Percentiles rank a stretch among this genome's conserved stretches.
Conservation (phyloP, 2,113 vertebrate species). For the Telmatochromis sp. region DNA sequence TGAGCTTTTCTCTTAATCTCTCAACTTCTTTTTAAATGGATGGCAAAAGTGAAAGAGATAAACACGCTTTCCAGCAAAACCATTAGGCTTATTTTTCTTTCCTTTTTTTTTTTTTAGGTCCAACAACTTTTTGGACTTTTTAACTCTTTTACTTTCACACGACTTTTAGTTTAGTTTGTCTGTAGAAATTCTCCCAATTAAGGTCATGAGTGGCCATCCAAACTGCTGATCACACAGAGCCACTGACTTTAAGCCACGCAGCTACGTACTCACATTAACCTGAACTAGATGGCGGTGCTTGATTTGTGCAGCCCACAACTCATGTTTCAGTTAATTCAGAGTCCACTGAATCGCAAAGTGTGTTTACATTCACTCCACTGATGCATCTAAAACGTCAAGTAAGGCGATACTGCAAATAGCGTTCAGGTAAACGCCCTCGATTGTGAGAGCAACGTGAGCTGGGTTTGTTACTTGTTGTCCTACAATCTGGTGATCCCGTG, state of each 20-base stretch:
- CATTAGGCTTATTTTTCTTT: neutral
- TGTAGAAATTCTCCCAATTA: neutral
- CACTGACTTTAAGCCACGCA: neutral
- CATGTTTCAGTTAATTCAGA: constrained; percentile 15
- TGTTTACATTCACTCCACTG: neutral
- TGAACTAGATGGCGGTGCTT: neutral
- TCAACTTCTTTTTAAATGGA: constrained; percentile 51
- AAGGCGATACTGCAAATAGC: neutral
- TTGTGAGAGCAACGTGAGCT: neutral
- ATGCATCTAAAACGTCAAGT: neutral
- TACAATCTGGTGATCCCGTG: neutral
- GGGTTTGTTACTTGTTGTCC: neutral
- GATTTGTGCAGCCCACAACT: neutral
- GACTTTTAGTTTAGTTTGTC: neutral
- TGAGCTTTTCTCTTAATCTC: constrained; percentile 26
- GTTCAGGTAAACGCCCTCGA: neutral
- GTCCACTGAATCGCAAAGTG: constrained; percentile 3
- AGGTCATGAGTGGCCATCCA: neutral
- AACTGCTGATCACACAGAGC: neutral
- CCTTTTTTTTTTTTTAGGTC: neutral
- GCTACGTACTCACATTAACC: neutral
- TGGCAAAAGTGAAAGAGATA: constrained; percentile 38
- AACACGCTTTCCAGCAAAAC: constrained; percentile 31
- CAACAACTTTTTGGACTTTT: constrained; percentile 17
- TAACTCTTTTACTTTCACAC: neutral